Evolutionary conservation across 2,113 vertebrate genomes (phyloP), one percentile per base, ranked within the genome.

Genomic region (Connochaetes taurinus): DNA sequence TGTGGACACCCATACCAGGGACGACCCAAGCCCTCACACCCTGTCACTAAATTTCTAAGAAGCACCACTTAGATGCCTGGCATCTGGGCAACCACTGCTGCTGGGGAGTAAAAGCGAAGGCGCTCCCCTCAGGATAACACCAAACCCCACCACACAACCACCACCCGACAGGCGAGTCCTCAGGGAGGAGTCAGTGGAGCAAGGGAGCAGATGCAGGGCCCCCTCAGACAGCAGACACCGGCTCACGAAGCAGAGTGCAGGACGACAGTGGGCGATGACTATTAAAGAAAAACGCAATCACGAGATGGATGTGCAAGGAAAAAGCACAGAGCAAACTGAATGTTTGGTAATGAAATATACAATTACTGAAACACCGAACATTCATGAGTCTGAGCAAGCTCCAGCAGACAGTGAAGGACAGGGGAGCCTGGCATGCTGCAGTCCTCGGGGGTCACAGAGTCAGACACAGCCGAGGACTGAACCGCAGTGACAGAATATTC

Each of bases 221-320:
- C 78, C 50, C 50, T 53, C 31, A 0, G 6, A 7, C 31, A 82
- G 80, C 80, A n/a, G 31, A 53, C 31, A 2, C 19, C 1, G 3
- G 50, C 21, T n/a, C 33, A 1, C 3, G 11, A 25, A 2, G 14
- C 33, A 23, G 21, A 13, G 21, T 12, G 16, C 19, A 15, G 19
- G 17, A 15, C 2, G 10, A 21, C 11, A 14, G 3, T 4, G 17
- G 33, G 50, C 16, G 0, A 21, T 21, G 47, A 33, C 14, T 13
- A 13, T 23, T 23, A 53, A 4, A 55, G 50, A 25, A 8, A 53
- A 55, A 8, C 2, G 52, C 21, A 9, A 2, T 16, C 33, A 36
- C 4, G 29, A 82, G 81, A 55, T 31, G 27, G 6, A 29, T 40
- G 11, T 25, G 31, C 40, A 1, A 11, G 6, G 53, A 4, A 45